Percentiles rank a stretch among this genome's conserved stretches.
phyloP scores from a whole-genome alignment of 1,140 invertebrate species.

The Uloborus diversus region DNA sequence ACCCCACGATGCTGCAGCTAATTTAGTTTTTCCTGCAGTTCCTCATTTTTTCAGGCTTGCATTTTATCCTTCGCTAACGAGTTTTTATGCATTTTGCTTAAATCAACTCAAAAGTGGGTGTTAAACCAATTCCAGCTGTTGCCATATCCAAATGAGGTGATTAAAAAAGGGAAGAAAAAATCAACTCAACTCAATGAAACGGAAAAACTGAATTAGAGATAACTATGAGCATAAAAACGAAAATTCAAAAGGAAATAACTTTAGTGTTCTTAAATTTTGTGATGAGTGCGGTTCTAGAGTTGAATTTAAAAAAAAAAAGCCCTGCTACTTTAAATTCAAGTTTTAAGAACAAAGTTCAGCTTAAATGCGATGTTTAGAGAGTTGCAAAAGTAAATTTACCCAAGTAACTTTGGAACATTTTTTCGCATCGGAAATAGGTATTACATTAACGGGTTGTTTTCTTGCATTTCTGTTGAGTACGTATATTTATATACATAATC shows the following conservation, averaged over 20 bases:
- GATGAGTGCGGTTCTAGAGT: too few species aligned
- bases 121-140: background rate
- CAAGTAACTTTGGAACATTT: too few species aligned
- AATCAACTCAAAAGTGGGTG: background rate
- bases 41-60: background rate
- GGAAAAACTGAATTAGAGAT: slow-evolving; percentile 31
- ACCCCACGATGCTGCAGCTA: background rate
- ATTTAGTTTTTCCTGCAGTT: slow-evolving; percentile 19
- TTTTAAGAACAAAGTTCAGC: too few species aligned
- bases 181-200: background rate
- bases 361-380: too few species aligned
- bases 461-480: too few species aligned
- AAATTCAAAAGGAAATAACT: background rate
- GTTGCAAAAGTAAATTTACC: too few species aligned
- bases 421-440: too few species aligned
- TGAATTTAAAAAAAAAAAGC: too few species aligned
- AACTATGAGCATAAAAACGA: background rate
- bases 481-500: too few species aligned
- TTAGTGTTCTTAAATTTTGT: too few species aligned
- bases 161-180: background rate
- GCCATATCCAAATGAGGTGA: background rate
- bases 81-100: background rate
- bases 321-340: too few species aligned
- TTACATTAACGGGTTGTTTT: too few species aligned
- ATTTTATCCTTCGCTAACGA: background rate